These are phyloP conservation scores for Anastrepha ludens DNA, from an alignment of 1,140 invertebrate species.

Conservation along the genomic window DNA sequence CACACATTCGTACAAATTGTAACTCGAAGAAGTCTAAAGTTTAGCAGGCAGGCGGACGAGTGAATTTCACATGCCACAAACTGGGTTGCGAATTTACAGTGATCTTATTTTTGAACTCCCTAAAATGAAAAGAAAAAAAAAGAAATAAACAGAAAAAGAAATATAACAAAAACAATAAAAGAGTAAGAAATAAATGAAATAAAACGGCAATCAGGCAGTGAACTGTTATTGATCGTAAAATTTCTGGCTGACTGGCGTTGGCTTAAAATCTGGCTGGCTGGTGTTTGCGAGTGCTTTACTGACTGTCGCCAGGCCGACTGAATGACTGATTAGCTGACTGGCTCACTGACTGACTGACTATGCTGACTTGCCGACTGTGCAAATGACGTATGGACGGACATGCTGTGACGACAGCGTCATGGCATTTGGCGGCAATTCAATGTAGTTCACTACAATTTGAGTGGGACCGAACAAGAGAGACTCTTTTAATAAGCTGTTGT, in stretches of 20 bases:
- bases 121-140: not conserved
- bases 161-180: not conserved
- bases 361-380: not conserved
- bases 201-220: conserved; percentile 16
- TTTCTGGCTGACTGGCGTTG: conserved; percentile 43
- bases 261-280: conserved; percentile 1
- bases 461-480: conserved; percentile 9
- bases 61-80: conserved; percentile 48
- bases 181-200: conserved; percentile 9
- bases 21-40: conserved; percentile 38
- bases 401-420: conserved; percentile 21
- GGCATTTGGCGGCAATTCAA: conserved; percentile 44
- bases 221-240: conserved; percentile 50
- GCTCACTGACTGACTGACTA: not conserved
- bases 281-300: not conserved
- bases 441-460: conserved; percentile 47
- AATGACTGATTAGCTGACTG: not conserved
- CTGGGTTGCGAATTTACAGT: conserved; percentile 24
- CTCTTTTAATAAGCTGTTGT: conserved; percentile 2
- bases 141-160: not conserved
- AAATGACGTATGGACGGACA: not conserved
- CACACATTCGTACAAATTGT: not conserved
- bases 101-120: conserved; percentile 42
- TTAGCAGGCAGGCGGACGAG: conserved; percentile 29
- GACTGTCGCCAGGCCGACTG: too few relatives aligned